phyloP scores from a whole-genome alignment of 2,888 invertebrate genomes.

The Parnassius smintheus region DNA sequence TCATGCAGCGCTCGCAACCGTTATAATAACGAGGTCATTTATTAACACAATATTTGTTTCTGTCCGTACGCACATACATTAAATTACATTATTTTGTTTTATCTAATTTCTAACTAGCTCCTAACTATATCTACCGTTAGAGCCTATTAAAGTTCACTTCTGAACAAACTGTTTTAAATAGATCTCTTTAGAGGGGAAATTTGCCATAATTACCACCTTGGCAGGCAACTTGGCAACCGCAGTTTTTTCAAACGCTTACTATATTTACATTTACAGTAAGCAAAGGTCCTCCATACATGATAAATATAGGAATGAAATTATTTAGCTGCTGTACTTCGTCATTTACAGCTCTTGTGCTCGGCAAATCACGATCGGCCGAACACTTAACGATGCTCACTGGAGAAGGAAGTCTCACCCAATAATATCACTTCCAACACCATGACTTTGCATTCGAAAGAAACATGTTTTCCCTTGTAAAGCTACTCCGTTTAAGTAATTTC shows the following conservation, averaged over 20 bases:
- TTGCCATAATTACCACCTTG: too few species aligned
- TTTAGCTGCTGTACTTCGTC: constrained; percentile 19
- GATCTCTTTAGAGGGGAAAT: too few species aligned
- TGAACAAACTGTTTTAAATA: too few species aligned
- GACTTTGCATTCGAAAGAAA: constrained; percentile 49
- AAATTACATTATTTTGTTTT: constrained; percentile 39
- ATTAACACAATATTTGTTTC: constrained; percentile 75
- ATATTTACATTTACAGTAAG: constrained; percentile 34
- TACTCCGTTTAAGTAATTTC: constrained; percentile 8
- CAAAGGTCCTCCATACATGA: constrained; percentile 30
- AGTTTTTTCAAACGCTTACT: constrained; percentile 14
- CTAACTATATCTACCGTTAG: constrained; percentile 34
- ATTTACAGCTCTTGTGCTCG: constrained; percentile 25
- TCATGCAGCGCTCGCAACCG: constrained; percentile 73
- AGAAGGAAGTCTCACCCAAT: constrained; percentile 46
- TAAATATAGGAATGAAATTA: constrained; percentile 30
- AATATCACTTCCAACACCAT: constrained; percentile 45
- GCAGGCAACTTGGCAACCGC: too few species aligned
- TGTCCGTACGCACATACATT: constrained; percentile 51
- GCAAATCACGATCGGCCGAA: constrained; percentile 28
- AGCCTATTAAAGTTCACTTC: constrained; percentile 27
- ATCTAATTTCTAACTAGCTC: constrained; percentile 34
- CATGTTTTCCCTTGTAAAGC: constrained; percentile 39
- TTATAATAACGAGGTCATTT: constrained; percentile 79
- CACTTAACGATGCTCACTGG: constrained; percentile 25